A percentile compares a stretch with the other conserved stretches of the same genome.
These are phyloP conservation scores for Tauraco hartlaubi DNA, from an alignment of 2,797 vertebrate genomes.

Conservation along the genomic window DNA sequence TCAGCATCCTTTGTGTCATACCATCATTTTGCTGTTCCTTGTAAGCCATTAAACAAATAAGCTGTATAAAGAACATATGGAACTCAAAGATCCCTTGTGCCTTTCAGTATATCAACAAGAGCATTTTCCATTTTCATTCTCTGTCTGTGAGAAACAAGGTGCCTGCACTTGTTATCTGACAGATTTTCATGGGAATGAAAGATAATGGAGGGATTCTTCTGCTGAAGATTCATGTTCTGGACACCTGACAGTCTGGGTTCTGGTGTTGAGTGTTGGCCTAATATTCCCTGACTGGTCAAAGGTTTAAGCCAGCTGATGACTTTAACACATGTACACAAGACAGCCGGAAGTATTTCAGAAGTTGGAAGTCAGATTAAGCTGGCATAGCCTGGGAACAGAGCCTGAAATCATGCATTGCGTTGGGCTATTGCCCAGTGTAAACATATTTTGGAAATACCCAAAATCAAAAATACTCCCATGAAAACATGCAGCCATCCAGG, in stretches of 20 bases:
- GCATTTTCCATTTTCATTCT: neutral
- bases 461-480: no score
- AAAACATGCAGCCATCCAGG: no score
- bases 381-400: neutral
- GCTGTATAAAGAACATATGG: neutral
- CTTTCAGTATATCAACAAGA: neutral
- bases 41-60: neutral
- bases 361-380: neutral
- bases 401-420: neutral
- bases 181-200: neutral
- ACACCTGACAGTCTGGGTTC: neutral
- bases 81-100: neutral
- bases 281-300: neutral
- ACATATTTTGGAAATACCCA: neutral
- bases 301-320: neutral
- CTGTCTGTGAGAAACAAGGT: neutral
- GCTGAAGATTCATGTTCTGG: neutral
- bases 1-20: neutral
- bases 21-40: neutral
- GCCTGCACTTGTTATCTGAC: neutral
- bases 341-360: neutral
- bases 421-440: neutral
- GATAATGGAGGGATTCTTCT: neutral
- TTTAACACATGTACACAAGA: neutral
- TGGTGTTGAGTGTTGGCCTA: neutral